phyloP scores from a whole-genome alignment of 2,888 invertebrate species.

The Hypena proboscidalis region DNA sequence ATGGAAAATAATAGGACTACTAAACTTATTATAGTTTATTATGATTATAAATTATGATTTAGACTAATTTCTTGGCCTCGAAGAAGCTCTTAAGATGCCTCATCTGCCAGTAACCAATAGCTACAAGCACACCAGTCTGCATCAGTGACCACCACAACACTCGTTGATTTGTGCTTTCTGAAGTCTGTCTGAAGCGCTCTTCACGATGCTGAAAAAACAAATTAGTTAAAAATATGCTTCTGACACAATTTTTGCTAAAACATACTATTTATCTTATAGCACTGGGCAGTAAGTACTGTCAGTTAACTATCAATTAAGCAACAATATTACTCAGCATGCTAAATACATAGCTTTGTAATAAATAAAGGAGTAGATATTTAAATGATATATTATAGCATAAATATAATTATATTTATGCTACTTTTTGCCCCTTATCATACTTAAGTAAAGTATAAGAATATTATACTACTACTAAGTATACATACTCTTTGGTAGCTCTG shows the following conservation, averaged over 20 bases:
- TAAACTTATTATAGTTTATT: conserved; percentile 33
- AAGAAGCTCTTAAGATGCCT: conserved; percentile 99
- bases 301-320: too few relatives aligned
- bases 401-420: too few relatives aligned
- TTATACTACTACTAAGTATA: conserved; percentile 59
- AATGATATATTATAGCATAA: too few relatives aligned
- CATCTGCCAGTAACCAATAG: conserved; percentile 99
- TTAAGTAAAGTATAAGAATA: too few relatives aligned
- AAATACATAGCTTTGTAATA: too few relatives aligned
- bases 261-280: too few relatives aligned
- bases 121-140: conserved; percentile 95
- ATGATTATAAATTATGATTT: conserved; percentile 54
- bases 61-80: conserved; percentile 99
- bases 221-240: background rate
- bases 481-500: conserved; percentile 99
- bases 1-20: conserved; percentile 37
- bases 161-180: conserved; percentile 98
- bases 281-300: too few relatives aligned
- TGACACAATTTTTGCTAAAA: too few relatives aligned
- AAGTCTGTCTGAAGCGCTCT: conserved; percentile 98
- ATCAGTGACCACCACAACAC: conserved; percentile 98
- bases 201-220: conserved; percentile 92
- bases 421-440: too few relatives aligned
- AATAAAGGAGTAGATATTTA: too few relatives aligned
- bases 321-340: too few relatives aligned